phyloP scores from a whole-genome alignment of 2,888 invertebrate genomes.

The Cyclophora albipunctata region DNA sequence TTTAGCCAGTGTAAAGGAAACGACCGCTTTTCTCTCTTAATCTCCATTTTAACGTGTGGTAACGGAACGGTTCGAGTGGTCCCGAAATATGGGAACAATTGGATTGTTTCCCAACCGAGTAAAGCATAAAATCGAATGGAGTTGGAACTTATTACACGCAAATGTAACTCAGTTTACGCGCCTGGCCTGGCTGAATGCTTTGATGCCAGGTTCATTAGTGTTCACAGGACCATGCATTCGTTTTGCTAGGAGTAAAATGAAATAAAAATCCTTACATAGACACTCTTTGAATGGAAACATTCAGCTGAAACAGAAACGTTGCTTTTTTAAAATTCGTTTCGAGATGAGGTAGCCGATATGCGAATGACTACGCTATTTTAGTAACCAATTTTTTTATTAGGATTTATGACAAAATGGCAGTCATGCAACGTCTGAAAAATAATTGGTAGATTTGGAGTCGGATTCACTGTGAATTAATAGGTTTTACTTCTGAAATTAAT shows the following conservation, averaged over 20 bases:
- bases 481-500: too few relatives aligned
- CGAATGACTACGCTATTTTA: too few relatives aligned
- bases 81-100: conserved; percentile 8
- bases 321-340: too few relatives aligned
- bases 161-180: conserved; percentile 25
- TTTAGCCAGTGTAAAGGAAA: conserved; percentile 30
- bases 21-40: conserved; percentile 30
- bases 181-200: conserved; percentile 33
- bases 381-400: too few relatives aligned
- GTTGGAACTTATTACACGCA: conserved; percentile 23
- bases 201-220: conserved; percentile 54
- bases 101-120: conserved; percentile 15
- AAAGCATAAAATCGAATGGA: conserved; percentile 28
- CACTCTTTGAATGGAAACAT: conserved; percentile 23
- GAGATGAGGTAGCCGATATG: too few relatives aligned
- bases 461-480: too few relatives aligned
- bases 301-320: conserved; percentile 4
- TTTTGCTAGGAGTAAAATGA: conserved; percentile 39
- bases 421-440: too few relatives aligned
- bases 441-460: too few relatives aligned
- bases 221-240: conserved; percentile 40
- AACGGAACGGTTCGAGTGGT: conserved; percentile 16
- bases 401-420: too few relatives aligned
- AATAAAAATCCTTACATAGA: conserved; percentile 32
- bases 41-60: conserved; percentile 28